Base-by-base conservation (phyloP, 2,888 invertebrate species). In the Latrodectus hesperus region DNA sequence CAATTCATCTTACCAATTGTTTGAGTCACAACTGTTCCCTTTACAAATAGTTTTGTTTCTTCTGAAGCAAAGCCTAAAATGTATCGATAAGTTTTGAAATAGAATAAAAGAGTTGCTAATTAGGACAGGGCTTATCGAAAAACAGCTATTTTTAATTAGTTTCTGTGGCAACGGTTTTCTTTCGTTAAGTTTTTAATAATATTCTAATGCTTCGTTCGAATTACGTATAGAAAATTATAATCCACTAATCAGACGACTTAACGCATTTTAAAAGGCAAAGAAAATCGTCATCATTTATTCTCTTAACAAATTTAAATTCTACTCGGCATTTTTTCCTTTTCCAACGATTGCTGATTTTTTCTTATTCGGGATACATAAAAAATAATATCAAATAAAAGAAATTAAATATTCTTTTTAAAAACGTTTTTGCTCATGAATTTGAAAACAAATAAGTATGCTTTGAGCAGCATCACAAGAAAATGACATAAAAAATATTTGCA, bases 111-210 rank as follows among this genome's bases (percentile, higher is more conserved):
- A 71, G 77, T 51, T 38, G 51, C 77, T 67, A 77, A 67, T 77
- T 67, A 77, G 49, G 22, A 16, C 49, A 64, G 16, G 26, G 67
- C 22, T 65, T 77, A 53, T 16, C 51, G 77, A 67, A 77, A 77
- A 77, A 77, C 73, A 77, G 77, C 67, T 77, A 77, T 77, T 77
- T 67, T 77, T 77, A 77, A 77, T 77, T 77, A 77, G 77, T 67
- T 77, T 77, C 77, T 14, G 67, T 55, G 38, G 53, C 53, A 52
- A 11, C 52, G 38, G 16, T 77, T 77, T 77, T 77, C 49, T 38
- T 74, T 64, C 51, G 11, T 65, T 65, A 52, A 75, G 26, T 77
- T 77, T 65, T 77, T 77, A 77, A 77, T 51, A 77, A 52, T 67
- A 67, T 17, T 55, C 17, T n/a, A 60, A 64, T 26, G 60, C 22